Percentiles rank a stretch among this genome's conserved stretches.
Evolutionary conservation across 2,113 vertebrate genomes (phyloP).

Genomic region (Cephalopholis sonnerati): DNA sequence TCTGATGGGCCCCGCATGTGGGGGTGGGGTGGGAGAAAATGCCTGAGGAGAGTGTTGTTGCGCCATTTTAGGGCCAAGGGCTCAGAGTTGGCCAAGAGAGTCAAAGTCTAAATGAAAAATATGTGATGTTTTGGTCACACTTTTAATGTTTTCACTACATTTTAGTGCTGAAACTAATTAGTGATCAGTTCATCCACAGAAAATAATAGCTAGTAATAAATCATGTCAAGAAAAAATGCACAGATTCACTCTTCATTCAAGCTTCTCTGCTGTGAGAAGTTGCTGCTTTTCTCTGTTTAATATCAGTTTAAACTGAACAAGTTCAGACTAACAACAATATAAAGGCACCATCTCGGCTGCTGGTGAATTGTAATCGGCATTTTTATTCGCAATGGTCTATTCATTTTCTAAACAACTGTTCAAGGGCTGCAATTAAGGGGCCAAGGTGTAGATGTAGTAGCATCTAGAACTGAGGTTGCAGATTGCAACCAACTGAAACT

Average conservation of each 20-base stretch:
- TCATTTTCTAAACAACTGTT: not conserved
- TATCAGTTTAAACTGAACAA: not conserved
- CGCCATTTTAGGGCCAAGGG: constrained; percentile 11
- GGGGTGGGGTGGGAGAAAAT: not conserved
- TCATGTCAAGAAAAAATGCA: not conserved
- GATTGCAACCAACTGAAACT: no score
- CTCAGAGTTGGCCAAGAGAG: not conserved
- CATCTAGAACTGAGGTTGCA: no score
- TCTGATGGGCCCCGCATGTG: not conserved
- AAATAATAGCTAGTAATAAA: not conserved
- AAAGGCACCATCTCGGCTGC: not conserved
- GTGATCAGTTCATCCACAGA: not conserved
- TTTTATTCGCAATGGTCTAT: no score
- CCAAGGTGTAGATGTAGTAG: no score
- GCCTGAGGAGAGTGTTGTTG: not conserved
- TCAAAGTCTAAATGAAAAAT: not conserved
- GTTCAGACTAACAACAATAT: not conserved
- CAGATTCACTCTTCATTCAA: not conserved
- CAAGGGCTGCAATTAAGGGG: not conserved
- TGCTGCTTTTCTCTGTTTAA: not conserved
- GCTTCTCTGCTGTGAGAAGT: not conserved
- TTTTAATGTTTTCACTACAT: not conserved
- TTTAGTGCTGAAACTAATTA: not conserved
- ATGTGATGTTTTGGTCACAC: not conserved
- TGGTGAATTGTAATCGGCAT: not conserved